These are phyloP conservation scores for Anomalospiza imberbis DNA, from an alignment of 2,797 vertebrate genomes.

Conservation along the genomic window DNA sequence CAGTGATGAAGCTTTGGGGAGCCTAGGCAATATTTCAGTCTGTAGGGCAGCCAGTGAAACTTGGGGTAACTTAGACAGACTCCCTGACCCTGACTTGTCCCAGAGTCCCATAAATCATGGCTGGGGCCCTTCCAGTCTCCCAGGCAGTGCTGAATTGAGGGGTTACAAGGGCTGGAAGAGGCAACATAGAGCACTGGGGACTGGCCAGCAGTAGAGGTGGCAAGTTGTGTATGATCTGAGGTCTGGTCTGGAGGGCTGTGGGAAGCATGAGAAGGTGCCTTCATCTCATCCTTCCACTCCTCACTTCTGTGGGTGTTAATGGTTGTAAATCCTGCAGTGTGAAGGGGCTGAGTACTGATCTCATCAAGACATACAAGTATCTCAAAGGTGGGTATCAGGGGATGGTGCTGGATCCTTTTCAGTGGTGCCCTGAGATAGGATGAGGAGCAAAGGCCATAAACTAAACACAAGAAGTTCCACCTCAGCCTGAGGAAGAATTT, in stretches of 20 bases:
- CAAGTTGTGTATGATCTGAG: neutral
- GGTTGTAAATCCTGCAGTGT: neutral
- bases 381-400: neutral
- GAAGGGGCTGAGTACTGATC: neutral
- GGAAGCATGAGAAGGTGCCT: neutral
- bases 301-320: neutral
- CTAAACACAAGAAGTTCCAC: neutral
- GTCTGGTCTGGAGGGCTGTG: neutral
- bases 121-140: neutral
- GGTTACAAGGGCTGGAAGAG: neutral
- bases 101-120: neutral
- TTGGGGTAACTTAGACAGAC: neutral
- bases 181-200: neutral
- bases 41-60: neutral
- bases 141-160: neutral
- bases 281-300: neutral
- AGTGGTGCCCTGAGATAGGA: neutral
- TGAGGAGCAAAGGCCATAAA: neutral
- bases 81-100: neutral
- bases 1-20: neutral
- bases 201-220: neutral
- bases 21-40: neutral
- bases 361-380: neutral
- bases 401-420: neutral
- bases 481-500: fast-evolving